Evolutionary conservation across 2,797 vertebrate species (phyloP), one percentile per base, ranked within the genome.

Genomic region (Siniperca obscura): DNA sequence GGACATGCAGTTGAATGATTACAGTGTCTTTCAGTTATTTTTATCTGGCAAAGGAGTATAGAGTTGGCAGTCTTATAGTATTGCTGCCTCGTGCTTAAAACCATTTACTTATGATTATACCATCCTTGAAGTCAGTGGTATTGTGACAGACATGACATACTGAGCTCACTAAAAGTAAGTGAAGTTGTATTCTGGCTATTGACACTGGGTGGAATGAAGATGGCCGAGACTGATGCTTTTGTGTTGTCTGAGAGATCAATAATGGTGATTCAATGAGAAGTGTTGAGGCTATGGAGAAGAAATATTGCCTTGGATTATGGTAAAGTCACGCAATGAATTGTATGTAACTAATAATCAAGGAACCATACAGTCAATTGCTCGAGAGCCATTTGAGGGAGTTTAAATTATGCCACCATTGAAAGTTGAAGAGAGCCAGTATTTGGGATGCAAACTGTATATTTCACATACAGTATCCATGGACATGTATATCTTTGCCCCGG

Each of bases 201-300:
- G 78, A 81, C 62, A 52, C 73, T 17, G 12, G 27, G 30, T 36
- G 21, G 16, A 40, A 19, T 73, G 34, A 69, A 44, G 60, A 82
- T 62, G 46, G 66, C 40, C 36, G 30, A 53, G 79, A 88, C 30
- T 83, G 81, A 90, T 80, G 70, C 19, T 67, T 71, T 59, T 60
- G 50, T 61, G 5, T 53, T 68, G 11, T 50, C 12, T 46, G 6
- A 70, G n/a, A 56, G 56, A 90, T 89, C 76, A 56, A 89, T 87
- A 60, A 56, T n/a, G 34, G 56, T 64, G 74, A 75, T 55, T 72
- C 65, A 56, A 13, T 34, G 27, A 66, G 67, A 78, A 42, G 52
- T 6, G 19, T n/a, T n/a, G 17, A 34, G 17, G 36, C 44, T 1
- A 17, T 3, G 36, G 8, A 48, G 66, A 78, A 27, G 19, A 53